Conservation (phyloP, 2,113 vertebrate genomes). For the Circaetus cinerascens region DNA sequence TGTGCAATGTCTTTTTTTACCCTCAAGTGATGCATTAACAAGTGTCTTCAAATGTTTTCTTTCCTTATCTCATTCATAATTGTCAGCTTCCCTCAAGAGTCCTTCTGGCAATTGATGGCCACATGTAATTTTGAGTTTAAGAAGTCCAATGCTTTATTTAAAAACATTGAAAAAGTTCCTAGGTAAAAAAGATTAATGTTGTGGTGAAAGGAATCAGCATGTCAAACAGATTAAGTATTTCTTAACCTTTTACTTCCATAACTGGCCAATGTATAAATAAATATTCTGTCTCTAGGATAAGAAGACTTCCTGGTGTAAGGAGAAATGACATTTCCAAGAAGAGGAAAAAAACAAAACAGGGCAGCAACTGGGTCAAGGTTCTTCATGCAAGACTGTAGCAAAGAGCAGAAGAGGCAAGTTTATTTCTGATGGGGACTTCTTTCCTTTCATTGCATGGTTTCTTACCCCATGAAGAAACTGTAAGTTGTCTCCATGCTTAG, state of each 20-base stretch:
- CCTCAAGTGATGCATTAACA: constrained; percentile 39
- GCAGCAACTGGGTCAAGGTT: background rate
- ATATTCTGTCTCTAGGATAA: background rate
- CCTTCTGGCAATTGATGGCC: background rate
- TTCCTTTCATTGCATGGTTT: background rate
- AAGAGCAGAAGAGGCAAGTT: background rate
- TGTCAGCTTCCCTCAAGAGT: constrained; percentile 10
- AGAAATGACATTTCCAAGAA: background rate
- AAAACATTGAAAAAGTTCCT: background rate
- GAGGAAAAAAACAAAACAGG: background rate
- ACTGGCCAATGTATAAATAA: background rate
- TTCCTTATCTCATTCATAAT: constrained; percentile 42
- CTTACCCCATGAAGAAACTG: background rate
- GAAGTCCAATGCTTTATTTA: background rate
- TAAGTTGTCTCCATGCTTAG: background rate
- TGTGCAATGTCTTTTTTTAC: background rate
- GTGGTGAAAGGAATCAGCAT: background rate
- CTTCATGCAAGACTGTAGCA: background rate
- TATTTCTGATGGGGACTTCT: background rate
- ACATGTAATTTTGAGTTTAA: background rate
- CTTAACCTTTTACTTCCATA: background rate
- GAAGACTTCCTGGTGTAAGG: background rate
- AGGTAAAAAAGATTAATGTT: background rate
- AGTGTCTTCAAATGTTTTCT: constrained; percentile 33
- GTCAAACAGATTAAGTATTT: background rate